Evolutionary conservation across 2,888 invertebrate species (phyloP).

Genomic region (Sialis lutaria): DNA sequence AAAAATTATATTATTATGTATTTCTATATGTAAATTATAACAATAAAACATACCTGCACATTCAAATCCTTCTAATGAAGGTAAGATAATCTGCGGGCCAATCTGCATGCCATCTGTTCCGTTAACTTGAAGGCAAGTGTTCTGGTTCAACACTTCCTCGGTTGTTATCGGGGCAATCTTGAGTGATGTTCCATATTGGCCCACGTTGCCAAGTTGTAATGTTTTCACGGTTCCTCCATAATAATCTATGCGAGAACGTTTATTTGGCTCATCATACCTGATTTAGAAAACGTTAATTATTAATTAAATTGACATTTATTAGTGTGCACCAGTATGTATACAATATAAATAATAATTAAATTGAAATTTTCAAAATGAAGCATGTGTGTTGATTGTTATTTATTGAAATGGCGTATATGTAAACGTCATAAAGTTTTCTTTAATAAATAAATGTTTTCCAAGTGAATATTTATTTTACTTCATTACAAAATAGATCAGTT

Average conservation of each 20-base stretch:
- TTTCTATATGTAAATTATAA: background rate
- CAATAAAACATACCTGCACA: constrained; percentile 29
- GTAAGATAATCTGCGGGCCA: constrained; percentile 59
- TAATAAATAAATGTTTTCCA: no score
- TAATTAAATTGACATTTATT: background rate
- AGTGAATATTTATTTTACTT: no score
- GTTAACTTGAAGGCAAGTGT: constrained; percentile 70
- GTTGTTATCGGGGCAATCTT: constrained; percentile 80
- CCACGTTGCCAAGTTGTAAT: constrained; percentile 51
- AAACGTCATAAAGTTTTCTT: background rate
- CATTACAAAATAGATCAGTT: no score
- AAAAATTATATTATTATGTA: background rate
- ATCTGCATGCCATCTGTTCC: constrained; percentile 46
- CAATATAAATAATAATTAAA: background rate
- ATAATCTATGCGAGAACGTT: constrained; percentile 80
- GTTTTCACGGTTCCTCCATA: constrained; percentile 93
- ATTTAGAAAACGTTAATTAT: background rate
- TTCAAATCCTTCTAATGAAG: constrained; percentile 60
- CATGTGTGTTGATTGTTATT: no score
- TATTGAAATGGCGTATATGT: background rate
- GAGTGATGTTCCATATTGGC: constrained; percentile 49
- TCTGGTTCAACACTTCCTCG: constrained; percentile 46
- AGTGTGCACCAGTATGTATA: no score
- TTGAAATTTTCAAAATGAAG: constrained; percentile 2
- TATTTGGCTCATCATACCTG: constrained; percentile 54